Percentiles rank a stretch among this genome's conserved stretches.
Conservation (phyloP, 2,888 invertebrate species). For the Nyleta sp. region DNA sequence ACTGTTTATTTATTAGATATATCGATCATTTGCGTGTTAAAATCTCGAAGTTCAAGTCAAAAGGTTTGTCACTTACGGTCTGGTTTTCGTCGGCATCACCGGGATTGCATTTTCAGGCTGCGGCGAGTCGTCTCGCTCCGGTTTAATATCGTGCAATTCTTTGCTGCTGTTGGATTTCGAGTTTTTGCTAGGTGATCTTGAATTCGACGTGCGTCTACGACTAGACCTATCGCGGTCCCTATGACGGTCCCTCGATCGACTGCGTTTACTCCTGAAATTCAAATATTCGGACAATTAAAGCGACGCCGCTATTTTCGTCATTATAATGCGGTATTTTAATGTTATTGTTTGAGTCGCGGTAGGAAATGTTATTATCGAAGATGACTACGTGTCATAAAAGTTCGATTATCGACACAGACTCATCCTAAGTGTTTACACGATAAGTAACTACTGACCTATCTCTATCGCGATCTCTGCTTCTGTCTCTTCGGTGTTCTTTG, state of each 20-base stretch:
- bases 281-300: conserved; percentile 2
- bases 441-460: conserved; percentile 74
- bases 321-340: no score
- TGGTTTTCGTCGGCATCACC: conserved; percentile 79
- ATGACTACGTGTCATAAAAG: no score
- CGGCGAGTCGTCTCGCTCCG: conserved; percentile 78
- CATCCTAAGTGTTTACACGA: no score
- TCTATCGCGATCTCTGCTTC: conserved; percentile 80
- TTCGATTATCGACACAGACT: no score
- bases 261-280: conserved; percentile 78
- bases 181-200: conserved; percentile 78
- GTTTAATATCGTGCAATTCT: conserved; percentile 75
- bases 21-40: no score
- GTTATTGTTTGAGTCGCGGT: no score
- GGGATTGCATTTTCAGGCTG: conserved; percentile 79
- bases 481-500: conserved; percentile 80
- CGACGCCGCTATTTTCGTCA: no score
- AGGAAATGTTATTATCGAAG: no score
- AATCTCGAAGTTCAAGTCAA: no score
- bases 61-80: conserved; percentile 75
- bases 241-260: conserved; percentile 82
- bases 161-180: conserved; percentile 71
- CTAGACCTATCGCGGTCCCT: conserved; percentile 80
- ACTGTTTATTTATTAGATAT: no score
- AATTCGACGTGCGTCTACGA: conserved; percentile 77